phyloP scores from a whole-genome alignment of 2,888 invertebrate species.

The Drosophila testacea region DNA sequence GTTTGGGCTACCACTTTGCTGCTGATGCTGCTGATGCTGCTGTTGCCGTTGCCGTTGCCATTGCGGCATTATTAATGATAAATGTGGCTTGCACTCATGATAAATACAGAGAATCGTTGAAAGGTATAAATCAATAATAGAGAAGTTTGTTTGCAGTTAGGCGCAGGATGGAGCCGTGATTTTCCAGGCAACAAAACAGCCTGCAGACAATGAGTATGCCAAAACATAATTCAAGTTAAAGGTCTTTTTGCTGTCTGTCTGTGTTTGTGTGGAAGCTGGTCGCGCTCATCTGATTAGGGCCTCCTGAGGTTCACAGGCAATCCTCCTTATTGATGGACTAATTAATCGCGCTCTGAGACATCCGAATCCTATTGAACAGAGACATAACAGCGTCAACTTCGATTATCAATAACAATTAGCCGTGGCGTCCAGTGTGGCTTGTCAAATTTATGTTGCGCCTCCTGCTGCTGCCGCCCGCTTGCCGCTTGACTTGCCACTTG shows the following conservation, averaged over 20 bases:
- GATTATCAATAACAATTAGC: slow-evolving; percentile 82
- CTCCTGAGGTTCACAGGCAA: neutral
- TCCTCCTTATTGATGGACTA: slow-evolving; percentile 68
- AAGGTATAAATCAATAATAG: slow-evolving; percentile 85
- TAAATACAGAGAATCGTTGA: slow-evolving; percentile 85
- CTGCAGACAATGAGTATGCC: slow-evolving; percentile 79
- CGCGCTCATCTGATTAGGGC: slow-evolving; percentile 68
- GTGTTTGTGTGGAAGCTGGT: slow-evolving; percentile 61
- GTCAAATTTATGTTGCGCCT: slow-evolving; percentile 61
- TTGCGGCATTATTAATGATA: slow-evolving; percentile 83
- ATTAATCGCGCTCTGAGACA: slow-evolving; percentile 61
- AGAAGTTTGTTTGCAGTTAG: slow-evolving; percentile 81
- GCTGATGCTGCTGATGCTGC: slow-evolving; percentile 32
- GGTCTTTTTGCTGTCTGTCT: slow-evolving; percentile 38
- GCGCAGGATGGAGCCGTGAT: slow-evolving; percentile 72
- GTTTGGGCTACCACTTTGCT: slow-evolving; percentile 75
- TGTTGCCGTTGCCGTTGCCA: slow-evolving; percentile 40
- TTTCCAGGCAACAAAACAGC: slow-evolving; percentile 40
- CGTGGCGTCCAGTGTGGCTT: slow-evolving; percentile 50
- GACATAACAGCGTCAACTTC: slow-evolving; percentile 55
- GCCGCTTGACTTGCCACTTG: slow-evolving; percentile 15
- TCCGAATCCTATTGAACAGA: slow-evolving; percentile 43
- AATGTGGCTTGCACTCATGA: slow-evolving; percentile 85
- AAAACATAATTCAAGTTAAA: slow-evolving; percentile 77
- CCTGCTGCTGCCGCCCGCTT: neutral